These are phyloP conservation scores for Oceanodroma tethys DNA, from an alignment of 2,113 vertebrate genomes.

Conservation along the genomic window DNA sequence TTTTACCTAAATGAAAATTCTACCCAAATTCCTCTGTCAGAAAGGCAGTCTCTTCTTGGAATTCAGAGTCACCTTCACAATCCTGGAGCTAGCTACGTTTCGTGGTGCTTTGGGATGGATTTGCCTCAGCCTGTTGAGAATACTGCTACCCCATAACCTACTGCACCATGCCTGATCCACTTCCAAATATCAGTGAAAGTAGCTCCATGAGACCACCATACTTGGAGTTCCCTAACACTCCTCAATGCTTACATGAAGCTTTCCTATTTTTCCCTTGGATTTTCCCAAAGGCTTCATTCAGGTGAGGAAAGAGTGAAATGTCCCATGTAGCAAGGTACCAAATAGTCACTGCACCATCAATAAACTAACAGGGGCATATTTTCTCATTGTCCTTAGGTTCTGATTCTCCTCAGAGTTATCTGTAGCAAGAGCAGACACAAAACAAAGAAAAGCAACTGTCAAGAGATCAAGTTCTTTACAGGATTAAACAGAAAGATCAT, in stretches of 20 bases:
- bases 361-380: not conserved
- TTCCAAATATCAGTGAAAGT: not conserved
- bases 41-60: not conserved
- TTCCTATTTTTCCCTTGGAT: not conserved
- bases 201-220: not conserved
- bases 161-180: not conserved
- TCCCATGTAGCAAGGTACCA: not conserved
- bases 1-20: not conserved
- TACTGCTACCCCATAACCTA: not conserved
- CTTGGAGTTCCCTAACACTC: not conserved
- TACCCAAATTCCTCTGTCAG: not conserved
- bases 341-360: not conserved
- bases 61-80: not conserved
- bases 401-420: not conserved
- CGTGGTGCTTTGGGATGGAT: not conserved
- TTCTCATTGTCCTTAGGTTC: not conserved
- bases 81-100: not conserved
- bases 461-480: not conserved
- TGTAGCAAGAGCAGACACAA: not conserved
- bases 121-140: not conserved
- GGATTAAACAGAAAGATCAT: not conserved
- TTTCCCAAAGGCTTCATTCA: not conserved
- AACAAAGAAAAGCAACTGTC: not conserved
- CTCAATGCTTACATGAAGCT: not conserved
- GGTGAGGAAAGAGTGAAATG: not conserved